Evolutionary conservation across 2,113 vertebrate genomes (phyloP), one percentile per base, ranked within the genome.

Genomic region (Microcebus griseorufus): DNA sequence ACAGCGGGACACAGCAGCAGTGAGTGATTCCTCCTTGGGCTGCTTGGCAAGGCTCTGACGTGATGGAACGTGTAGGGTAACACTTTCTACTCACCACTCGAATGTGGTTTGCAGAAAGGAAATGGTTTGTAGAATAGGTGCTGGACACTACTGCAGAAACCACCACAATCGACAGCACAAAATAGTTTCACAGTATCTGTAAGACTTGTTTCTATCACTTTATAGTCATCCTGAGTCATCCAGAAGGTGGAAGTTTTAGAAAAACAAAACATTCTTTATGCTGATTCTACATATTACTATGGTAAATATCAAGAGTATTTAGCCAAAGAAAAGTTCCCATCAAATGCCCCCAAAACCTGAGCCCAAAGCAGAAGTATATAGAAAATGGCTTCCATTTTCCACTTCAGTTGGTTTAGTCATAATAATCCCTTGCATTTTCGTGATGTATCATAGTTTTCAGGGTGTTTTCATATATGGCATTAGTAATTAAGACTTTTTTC

Each of bases 61-160:
- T 88, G 29, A 75, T 79, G 95, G 91, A 94, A 91, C 95, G 75
- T 42, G 45, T 13, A 88, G 48, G 58, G 6, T 29, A 67, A 72
- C n/a, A 0, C 73, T 91, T 80, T 96, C 82, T 70, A 62, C 20
- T 37, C 84, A 39, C 82, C 72, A 60, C 45, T 65, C 23, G 20
- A 53, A 60, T 89, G 62, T 45, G 93, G 89, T 93, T 88, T 79
- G 62, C 82, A 55, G 60, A 82, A 96, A 96, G 76, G 69, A 51
- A 93, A 79, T 9, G 20, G 76, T 62, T 95, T 96, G 69, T 60
- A 13, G 60, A 70, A 23, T 55, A 45, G 42, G 7, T 83, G 16
- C 64, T 84, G 73, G 37, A 53, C 34, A 20, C 64, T 65, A 13
- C 86, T 34, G 14, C 17, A 39, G 73, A 93, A 91, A 86, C 4